phyloP scores from a whole-genome alignment of 1,140 invertebrate genomes.

The Microplitis demolitor region DNA sequence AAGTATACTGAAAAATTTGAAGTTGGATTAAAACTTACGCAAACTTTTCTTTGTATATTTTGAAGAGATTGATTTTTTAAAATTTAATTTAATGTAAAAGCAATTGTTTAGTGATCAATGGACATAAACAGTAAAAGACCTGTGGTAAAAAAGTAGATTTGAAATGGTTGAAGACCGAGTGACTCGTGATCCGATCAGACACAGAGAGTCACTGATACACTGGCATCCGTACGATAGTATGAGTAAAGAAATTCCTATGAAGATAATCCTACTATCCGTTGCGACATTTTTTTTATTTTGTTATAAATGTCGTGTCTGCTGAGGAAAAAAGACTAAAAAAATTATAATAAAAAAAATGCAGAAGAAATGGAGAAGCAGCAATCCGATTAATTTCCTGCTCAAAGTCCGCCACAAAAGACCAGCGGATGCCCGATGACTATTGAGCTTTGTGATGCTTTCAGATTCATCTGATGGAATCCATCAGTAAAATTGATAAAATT shows the following conservation, averaged over 20 bases:
- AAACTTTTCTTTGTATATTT: no score
- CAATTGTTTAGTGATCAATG: not conserved
- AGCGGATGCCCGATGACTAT: conserved; percentile 5
- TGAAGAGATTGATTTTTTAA: no score
- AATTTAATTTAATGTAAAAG: no score
- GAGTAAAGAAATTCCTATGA: conserved; percentile 8
- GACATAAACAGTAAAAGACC: no score
- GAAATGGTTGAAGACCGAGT: conserved; percentile 1
- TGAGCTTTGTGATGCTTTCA: not conserved
- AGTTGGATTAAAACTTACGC: no score
- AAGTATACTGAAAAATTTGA: no score
- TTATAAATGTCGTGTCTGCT: conserved; percentile 14
- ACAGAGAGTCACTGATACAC: conserved; percentile 8
- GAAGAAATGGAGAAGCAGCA: conserved; percentile 23
- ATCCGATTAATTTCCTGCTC: conserved; percentile 28
- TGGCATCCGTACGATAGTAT: conserved; percentile 7
- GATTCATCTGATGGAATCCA: not conserved
- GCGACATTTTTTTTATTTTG: conserved; percentile 1
- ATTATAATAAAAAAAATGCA: conserved; percentile 1
- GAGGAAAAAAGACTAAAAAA: not conserved
- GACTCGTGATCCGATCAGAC: conserved; percentile 19
- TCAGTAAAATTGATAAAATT: conserved; percentile 2
- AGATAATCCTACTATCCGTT: conserved; percentile 19
- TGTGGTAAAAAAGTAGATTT: no score
- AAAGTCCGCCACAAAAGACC: conserved; percentile 14